Conservation (phyloP, 2,113 vertebrate genomes). For the Procapra przewalskii region DNA sequence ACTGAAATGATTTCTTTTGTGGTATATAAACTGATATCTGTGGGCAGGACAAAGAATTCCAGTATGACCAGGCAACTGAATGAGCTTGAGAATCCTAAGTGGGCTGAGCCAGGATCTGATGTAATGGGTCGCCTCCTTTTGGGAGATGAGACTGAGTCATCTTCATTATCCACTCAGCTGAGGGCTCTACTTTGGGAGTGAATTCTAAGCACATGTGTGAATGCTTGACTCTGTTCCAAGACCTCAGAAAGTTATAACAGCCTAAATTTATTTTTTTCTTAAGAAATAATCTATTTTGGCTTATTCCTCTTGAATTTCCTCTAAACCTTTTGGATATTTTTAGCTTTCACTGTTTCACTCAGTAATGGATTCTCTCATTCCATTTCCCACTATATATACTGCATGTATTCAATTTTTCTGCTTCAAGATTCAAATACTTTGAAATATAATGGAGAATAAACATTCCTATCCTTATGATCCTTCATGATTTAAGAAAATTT, state of each 20-base stretch:
- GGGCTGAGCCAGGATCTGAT: background rate
- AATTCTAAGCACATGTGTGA: background rate
- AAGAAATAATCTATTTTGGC: conserved; percentile 8
- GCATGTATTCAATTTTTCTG: background rate
- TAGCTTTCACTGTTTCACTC: background rate
- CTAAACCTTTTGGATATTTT: conserved; percentile 3
- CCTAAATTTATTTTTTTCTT: background rate
- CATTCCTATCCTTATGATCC: background rate
- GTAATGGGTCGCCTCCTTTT: background rate
- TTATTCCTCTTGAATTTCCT: background rate
- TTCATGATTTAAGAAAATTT: conserved; percentile 2
- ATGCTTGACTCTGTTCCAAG: background rate
- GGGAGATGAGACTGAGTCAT: background rate
- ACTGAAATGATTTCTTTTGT: background rate
- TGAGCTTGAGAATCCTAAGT: background rate
- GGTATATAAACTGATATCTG: background rate
- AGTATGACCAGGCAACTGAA: background rate
- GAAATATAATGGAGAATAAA: background rate
- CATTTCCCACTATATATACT: background rate
- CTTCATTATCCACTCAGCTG: background rate
- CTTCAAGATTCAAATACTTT: conserved; percentile 8
- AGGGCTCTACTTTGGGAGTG: background rate
- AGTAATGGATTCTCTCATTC: background rate
- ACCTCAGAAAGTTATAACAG: background rate
- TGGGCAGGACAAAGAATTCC: background rate